Evolutionary conservation across 2,797 vertebrate genomes (phyloP).

Genomic region (Uromys caudimaculatus): DNA sequence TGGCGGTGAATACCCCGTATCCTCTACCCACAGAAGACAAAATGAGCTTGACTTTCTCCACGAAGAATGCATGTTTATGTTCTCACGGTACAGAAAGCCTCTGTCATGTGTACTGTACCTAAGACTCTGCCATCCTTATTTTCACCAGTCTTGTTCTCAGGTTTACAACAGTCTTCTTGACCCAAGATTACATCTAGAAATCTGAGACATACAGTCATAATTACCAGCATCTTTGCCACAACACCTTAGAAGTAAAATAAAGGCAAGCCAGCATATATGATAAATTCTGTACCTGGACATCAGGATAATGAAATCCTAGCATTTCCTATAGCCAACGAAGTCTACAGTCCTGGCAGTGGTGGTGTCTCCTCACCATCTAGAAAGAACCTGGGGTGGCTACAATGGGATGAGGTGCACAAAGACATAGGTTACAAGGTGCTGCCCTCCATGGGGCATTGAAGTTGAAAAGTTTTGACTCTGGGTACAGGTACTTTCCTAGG

Average conservation of each 20-base stretch:
- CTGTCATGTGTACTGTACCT: not conserved
- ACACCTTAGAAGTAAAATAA: not conserved
- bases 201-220: not conserved
- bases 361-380: not conserved
- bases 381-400: not conserved
- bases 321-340: not conserved
- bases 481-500: not conserved
- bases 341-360: not conserved
- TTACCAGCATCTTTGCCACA: not conserved
- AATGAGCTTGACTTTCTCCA: not conserved
- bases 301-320: not conserved
- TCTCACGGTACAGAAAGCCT: not conserved
- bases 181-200: not conserved
- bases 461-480: not conserved
- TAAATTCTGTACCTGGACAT: not conserved
- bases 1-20: not conserved
- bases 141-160: not conserved
- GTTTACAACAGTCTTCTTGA: not conserved
- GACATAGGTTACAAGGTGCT: not conserved
- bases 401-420: not conserved
- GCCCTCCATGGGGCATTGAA: not conserved
- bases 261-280: not conserved
- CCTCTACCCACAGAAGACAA: rapidly evolving
- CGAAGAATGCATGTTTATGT: not conserved
- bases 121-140: not conserved